Evolutionary conservation across 2,797 vertebrate species (phyloP), one percentile per base, ranked within the genome.

Genomic region (Enteromius treurensis): DNA sequence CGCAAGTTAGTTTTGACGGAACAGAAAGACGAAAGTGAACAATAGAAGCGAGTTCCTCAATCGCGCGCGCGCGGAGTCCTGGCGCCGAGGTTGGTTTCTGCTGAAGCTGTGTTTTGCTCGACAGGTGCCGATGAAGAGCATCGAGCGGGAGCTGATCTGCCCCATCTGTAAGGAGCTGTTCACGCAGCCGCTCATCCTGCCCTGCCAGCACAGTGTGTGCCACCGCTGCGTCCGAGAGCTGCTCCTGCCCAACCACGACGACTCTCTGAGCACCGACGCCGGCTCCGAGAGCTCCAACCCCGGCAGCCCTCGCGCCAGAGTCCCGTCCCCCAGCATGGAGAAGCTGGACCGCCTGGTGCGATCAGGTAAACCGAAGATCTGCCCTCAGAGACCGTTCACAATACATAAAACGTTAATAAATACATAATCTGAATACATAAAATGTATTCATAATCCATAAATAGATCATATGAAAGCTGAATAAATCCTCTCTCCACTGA

Each of bases 91-190:
- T 14, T 23, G 0, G 4, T 60, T 14, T 23, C 53, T n/a, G 4
- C 14, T 76, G 49, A n/a, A 53, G 51, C 45, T 78, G 3, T 42
- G 34, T 55, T 13, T 21, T 45, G 79, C 75, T 64, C 88, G 82
- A 42, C 92, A 99, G 98, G 97, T 97, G 86, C 93, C 96, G 1
- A 97, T 99, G 91, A 98, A 95, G 91, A 97, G 96, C 92, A 98
- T 99, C 0, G 98, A 99, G 93, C 92, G 96, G 90, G 98, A 99
- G 92, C 95, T 99, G 86, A 96, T 99, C 90, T 99, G 98, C 90
- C 98, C 98, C 1, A 96, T 97, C 80, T 99, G 98, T 88, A 97
- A 99, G 90, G 98, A 99, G 85, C 93, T 99, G 79, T 99, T 98
- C 91, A 98, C 97, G 32, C 97, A 99, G 84, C 98, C 98, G 0